phyloP scores from a whole-genome alignment of 2,113 vertebrate genomes.

The Passer domesticus region DNA sequence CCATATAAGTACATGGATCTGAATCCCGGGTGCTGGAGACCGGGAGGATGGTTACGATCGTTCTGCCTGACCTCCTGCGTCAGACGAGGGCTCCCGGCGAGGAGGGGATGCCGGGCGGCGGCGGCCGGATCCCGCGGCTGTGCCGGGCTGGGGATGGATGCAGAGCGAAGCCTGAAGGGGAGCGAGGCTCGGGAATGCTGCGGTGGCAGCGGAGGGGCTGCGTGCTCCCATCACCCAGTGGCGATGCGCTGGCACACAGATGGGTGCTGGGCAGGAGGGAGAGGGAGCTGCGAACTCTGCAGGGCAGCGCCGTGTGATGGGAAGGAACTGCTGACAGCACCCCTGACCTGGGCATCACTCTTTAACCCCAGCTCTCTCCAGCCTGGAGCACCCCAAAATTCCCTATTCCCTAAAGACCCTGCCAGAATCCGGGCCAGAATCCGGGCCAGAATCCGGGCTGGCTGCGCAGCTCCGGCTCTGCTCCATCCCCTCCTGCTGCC shows the following conservation, averaged over 20 bases:
- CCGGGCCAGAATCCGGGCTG: not conserved
- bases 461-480: fast-evolving
- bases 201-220: not conserved
- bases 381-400: not conserved
- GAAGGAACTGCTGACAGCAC: not conserved
- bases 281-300: not conserved
- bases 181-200: not conserved
- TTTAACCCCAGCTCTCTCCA: not conserved
- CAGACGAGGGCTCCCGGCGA: conserved; percentile 17
- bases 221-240: not conserved
- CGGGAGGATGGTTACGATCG: not conserved
- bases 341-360: fast-evolving
- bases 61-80: conserved; percentile 55
- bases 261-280: not conserved
- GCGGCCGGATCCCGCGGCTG: not conserved
- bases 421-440: not conserved
- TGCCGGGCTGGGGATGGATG: not conserved
- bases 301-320: fast-evolving
- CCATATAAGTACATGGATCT: conserved; percentile 69
- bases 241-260: fast-evolving
- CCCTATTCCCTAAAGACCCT: not conserved
- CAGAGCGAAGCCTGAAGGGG: not conserved
- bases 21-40: conserved; percentile 15
- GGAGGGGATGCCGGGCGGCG: not conserved
- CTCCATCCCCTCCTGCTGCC: not conserved